Conservation (phyloP, 1,140 invertebrate genomes). For the Saccostrea glomerata region DNA sequence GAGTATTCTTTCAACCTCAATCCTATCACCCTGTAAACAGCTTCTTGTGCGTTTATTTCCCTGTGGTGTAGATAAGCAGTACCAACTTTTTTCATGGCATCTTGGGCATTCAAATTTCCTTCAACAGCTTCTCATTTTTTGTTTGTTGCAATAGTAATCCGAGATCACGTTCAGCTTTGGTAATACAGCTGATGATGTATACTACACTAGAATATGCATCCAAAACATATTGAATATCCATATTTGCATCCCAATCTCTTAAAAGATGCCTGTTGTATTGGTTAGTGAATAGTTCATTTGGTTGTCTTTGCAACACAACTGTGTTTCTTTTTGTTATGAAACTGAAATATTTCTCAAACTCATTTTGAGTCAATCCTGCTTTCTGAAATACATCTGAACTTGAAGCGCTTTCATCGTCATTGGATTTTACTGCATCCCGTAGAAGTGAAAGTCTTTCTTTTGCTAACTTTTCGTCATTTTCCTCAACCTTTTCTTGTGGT, state of each 20-base stretch:
- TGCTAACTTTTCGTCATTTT: not conserved
- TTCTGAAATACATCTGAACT: not conserved
- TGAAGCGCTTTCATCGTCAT: not conserved
- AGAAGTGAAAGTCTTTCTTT: not conserved
- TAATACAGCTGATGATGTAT: constrained; percentile 53
- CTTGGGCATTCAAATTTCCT: too few species aligned
- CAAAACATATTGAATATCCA: too few species aligned
- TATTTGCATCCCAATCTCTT: too few species aligned
- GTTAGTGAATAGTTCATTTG: constrained; percentile 47
- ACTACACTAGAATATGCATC: constrained; percentile 49
- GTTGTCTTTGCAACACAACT: not conserved
- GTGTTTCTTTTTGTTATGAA: constrained; percentile 35
- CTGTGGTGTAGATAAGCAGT: constrained; percentile 54
- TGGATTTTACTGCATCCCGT: not conserved
- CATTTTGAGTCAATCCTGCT: constrained; percentile 28
- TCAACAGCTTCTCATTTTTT: constrained; percentile 34
- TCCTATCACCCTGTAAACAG: constrained; percentile 47
- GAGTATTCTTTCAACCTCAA: constrained; percentile 54
- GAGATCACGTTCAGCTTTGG: constrained; percentile 51
- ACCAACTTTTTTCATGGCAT: too few species aligned
- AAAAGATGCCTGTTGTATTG: too few species aligned
- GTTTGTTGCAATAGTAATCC: constrained; percentile 35
- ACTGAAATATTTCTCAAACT: constrained; percentile 42
- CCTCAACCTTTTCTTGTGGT: constrained; percentile 25
- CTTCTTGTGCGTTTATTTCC: constrained; percentile 56